These are phyloP conservation scores for Amorpha juglandis DNA, from an alignment of 2,888 invertebrate genomes.

Conservation along the genomic window DNA sequence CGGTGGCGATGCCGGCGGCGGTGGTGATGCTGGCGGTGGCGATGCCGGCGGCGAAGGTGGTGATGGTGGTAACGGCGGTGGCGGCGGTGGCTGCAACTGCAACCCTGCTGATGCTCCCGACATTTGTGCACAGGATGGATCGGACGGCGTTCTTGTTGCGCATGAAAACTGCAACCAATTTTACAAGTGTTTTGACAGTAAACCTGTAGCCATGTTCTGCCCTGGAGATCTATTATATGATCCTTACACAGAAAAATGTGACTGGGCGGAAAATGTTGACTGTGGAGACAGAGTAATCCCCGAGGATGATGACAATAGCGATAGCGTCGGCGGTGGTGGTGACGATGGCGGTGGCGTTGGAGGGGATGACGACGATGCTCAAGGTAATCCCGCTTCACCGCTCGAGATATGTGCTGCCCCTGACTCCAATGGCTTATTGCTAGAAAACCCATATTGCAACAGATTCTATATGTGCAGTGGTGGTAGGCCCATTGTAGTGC, in stretches of 20 bases:
- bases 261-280: constrained; percentile 47
- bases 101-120: constrained; percentile 40
- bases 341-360: too few species aligned
- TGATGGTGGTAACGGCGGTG: constrained; percentile 28
- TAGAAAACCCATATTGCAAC: constrained; percentile 42
- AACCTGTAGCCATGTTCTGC: constrained; percentile 39
- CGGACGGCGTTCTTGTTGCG: constrained; percentile 49
- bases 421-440: constrained; percentile 36
- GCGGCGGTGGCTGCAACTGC: constrained; percentile 35
- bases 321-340: too few species aligned
- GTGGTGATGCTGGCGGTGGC: constrained; percentile 14
- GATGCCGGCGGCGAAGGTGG: constrained; percentile 26
- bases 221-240: constrained; percentile 39
- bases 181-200: constrained; percentile 45
- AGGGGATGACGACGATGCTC: constrained; percentile 19
- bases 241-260: constrained; percentile 42
- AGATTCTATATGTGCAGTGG: constrained; percentile 41
- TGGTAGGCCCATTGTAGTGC: constrained; percentile 35
- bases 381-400: constrained; percentile 45
- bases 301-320: constrained; percentile 25
- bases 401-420: constrained; percentile 44
- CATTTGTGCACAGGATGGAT: constrained; percentile 46
- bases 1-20: constrained; percentile 31
- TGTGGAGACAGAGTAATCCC: constrained; percentile 45
- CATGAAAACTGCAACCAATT: constrained; percentile 55